Evolutionary conservation across 2,113 vertebrate species (phyloP).

Genomic region (Chiloscyllium plagiosum): DNA sequence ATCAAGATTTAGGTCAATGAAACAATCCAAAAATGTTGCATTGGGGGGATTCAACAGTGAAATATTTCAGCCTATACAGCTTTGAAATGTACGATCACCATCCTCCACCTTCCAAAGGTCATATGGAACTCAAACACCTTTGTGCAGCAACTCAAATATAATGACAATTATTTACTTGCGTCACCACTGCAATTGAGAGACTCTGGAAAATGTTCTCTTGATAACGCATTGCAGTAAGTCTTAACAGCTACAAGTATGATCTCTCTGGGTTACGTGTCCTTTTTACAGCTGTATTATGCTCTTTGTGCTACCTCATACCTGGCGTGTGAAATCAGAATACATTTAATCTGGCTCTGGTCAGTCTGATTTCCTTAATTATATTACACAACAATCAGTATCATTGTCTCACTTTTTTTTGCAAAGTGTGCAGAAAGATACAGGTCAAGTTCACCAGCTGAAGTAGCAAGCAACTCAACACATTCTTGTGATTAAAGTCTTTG

Average conservation of each 20-base stretch:
- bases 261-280: neutral
- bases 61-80: neutral
- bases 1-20: neutral
- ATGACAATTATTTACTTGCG: neutral
- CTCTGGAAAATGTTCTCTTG: neutral
- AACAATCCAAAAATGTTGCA: neutral
- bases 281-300: neutral
- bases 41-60: neutral
- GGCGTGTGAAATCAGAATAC: neutral
- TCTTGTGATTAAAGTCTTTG: constrained; percentile 35
- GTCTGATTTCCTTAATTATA: constrained; percentile 28
- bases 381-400: constrained; percentile 31
- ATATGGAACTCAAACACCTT: neutral
- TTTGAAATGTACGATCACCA: neutral
- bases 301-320: neutral
- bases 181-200: neutral
- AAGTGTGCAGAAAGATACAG: constrained; percentile 29
- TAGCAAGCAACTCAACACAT: constrained; percentile 24
- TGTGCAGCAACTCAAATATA: neutral
- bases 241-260: neutral
- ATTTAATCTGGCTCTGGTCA: constrained; percentile 17
- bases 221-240: no score
- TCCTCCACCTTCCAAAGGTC: neutral
- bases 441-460: constrained; percentile 34
- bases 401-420: constrained; percentile 16